phyloP scores from a whole-genome alignment of 1,140 invertebrate species.

The Bombus balteatus region DNA sequence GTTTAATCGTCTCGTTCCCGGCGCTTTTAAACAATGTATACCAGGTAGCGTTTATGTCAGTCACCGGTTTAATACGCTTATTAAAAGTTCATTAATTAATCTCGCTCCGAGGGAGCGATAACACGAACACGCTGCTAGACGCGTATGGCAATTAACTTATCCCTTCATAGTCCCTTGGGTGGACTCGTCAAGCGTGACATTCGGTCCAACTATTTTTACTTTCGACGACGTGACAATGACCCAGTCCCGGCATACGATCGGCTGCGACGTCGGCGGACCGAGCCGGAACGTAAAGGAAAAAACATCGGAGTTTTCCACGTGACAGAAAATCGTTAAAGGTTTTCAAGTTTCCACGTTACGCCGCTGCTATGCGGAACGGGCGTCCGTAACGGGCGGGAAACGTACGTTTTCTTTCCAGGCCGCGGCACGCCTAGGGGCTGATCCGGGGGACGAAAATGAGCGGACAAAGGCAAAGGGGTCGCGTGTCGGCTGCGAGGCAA shows the following conservation, averaged over 20 bases:
- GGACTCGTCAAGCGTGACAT: not conserved
- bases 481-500: constrained; percentile 42
- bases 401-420: constrained; percentile 7
- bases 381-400: not conserved
- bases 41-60: not conserved
- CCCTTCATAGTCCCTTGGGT: not conserved
- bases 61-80: constrained; percentile 7
- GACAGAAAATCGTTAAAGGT: constrained; percentile 13
- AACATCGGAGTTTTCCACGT: not conserved
- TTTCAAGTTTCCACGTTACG: not conserved
- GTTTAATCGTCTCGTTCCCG: not conserved
- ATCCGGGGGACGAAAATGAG: constrained; percentile 19
- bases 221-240: constrained; percentile 21
- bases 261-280: too few species aligned
- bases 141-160: not conserved
- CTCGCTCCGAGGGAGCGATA: not conserved
- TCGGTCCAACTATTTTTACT: constrained; percentile 22
- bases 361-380: not conserved
- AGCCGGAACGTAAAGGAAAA: not conserved
- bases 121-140: too few species aligned
- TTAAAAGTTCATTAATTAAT: constrained; percentile 47
- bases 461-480: constrained; percentile 42
- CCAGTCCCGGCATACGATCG: not conserved
- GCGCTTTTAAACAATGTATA: not conserved
- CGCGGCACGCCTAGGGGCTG: not conserved